A percentile compares a stretch with the other conserved stretches of the same genome.
Conservation (phyloP, 2,888 invertebrate genomes). For the Gymnocheta viridis region DNA sequence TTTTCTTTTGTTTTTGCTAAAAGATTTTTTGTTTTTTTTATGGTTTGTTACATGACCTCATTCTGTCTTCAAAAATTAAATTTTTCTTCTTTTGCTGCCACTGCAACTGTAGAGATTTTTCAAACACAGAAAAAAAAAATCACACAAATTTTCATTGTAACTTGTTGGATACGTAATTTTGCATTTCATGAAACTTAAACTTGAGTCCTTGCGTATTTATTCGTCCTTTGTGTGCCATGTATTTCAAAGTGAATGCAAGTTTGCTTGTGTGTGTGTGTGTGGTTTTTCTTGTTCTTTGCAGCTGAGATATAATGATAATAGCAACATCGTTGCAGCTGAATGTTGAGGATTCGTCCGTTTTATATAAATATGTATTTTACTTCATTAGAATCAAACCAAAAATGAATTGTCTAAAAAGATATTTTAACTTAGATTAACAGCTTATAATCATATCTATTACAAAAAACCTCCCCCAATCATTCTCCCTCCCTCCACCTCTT, state of each 20-base stretch:
- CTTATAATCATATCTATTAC: slow-evolving; percentile 70
- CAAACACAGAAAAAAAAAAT: slow-evolving; percentile 2
- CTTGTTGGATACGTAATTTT: slow-evolving; percentile 50
- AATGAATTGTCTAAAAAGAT: slow-evolving; percentile 64
- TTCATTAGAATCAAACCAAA: slow-evolving; percentile 66
- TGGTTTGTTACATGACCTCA: slow-evolving; percentile 64
- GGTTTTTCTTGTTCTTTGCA: slow-evolving; percentile 15
- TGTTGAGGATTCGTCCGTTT: slow-evolving; percentile 32
- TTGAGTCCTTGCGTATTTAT: slow-evolving; percentile 3
- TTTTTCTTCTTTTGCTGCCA: slow-evolving; percentile 50
- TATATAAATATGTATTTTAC: slow-evolving; percentile 42
- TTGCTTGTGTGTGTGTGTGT: background rate
- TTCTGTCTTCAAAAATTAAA: slow-evolving; percentile 66
- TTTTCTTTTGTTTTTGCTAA: slow-evolving; percentile 28
- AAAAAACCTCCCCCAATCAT: slow-evolving; percentile 13
- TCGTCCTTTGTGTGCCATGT: background rate
- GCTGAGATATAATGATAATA: slow-evolving; percentile 21
- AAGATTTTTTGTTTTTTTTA: slow-evolving; percentile 3
- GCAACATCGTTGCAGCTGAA: slow-evolving; percentile 19
- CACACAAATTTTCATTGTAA: slow-evolving; percentile 39
- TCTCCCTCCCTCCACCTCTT: background rate
- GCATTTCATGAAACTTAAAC: slow-evolving; percentile 54
- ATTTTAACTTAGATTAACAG: slow-evolving; percentile 68
- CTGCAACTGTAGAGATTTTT: slow-evolving; percentile 59
- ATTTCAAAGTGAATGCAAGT: background rate